phyloP scores from a whole-genome alignment of 2,113 vertebrate genomes.

The Orcinus orca region DNA sequence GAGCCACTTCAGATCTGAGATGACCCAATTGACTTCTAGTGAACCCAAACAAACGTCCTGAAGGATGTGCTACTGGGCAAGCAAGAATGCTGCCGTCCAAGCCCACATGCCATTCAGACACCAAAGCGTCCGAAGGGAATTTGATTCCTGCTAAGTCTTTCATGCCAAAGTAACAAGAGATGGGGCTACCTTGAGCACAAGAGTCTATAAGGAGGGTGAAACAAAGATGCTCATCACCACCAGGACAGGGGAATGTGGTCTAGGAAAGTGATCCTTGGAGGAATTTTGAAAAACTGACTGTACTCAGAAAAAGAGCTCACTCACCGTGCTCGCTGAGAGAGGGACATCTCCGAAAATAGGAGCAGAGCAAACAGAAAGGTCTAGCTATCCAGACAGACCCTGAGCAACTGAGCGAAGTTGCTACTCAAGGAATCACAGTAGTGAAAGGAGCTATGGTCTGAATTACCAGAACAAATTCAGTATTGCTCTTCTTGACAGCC shows the following conservation, averaged over 20 bases:
- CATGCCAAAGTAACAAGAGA: not conserved
- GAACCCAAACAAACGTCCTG: not conserved
- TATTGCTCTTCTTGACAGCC: not conserved
- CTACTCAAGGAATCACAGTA: not conserved
- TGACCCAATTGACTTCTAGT: not conserved
- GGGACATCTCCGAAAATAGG: not conserved
- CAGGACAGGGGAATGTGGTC: not conserved
- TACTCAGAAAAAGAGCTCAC: not conserved
- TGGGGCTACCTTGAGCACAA: not conserved
- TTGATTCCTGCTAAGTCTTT: not conserved
- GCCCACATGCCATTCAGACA: not conserved
- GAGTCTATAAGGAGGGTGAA: not conserved
- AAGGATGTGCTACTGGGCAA: not conserved
- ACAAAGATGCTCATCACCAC: not conserved
- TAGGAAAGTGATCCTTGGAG: not conserved
- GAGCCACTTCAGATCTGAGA: not conserved
- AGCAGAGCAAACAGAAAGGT: not conserved
- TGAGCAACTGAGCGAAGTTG: not conserved
- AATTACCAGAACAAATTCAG: not conserved
- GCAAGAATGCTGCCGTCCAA: not conserved
- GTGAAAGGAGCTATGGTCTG: too few species aligned
- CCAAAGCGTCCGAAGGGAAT: not conserved
- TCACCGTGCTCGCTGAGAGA: not conserved
- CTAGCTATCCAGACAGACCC: not conserved
- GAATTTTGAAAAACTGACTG: not conserved